A percentile compares a stretch with the other conserved stretches of the same genome.
Evolutionary conservation across 53 echinoderm and acorn worm genomes (phyloP).

Genomic region (Paracentrotus lividus): DNA sequence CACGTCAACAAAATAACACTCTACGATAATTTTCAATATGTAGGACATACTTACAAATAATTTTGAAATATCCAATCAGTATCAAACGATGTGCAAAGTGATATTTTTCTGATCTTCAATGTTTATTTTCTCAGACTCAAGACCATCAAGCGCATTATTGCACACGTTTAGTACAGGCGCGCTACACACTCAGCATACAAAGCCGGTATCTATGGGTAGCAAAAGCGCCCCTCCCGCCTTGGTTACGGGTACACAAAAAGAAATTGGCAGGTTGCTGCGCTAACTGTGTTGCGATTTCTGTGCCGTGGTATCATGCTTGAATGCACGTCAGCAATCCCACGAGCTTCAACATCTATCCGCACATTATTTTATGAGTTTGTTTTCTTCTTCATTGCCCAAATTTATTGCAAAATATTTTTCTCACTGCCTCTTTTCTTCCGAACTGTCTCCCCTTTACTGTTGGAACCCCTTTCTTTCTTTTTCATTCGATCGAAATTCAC

Average conservation of each 20-base stretch:
- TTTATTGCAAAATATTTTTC: not conserved
- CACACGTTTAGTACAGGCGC: not conserved
- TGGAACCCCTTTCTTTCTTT: too few species aligned
- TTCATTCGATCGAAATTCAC: too few species aligned
- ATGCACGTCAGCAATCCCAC: not conserved
- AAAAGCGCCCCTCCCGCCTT: constrained; percentile 19
- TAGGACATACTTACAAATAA: not conserved
- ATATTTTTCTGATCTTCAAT: too few species aligned
- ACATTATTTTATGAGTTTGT: not conserved
- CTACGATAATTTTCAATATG: not conserved
- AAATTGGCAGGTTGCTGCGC: not conserved
- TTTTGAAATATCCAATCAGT: not conserved
- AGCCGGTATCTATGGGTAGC: constrained; percentile 38
- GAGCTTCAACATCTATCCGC: not conserved
- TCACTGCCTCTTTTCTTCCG: not conserved
- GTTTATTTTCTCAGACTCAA: not conserved
- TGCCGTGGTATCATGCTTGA: not conserved
- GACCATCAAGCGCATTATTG: not conserved
- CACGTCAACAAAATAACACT: too few species aligned
- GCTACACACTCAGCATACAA: not conserved
- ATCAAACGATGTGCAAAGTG: not conserved
- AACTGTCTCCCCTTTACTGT: not conserved
- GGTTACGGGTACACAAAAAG: constrained; percentile 21
- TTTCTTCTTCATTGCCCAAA: not conserved
- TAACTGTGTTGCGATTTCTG: too few species aligned